Conservation (phyloP, 92 coral and sea anemone species). For the Zoanthus gigantus region DNA sequence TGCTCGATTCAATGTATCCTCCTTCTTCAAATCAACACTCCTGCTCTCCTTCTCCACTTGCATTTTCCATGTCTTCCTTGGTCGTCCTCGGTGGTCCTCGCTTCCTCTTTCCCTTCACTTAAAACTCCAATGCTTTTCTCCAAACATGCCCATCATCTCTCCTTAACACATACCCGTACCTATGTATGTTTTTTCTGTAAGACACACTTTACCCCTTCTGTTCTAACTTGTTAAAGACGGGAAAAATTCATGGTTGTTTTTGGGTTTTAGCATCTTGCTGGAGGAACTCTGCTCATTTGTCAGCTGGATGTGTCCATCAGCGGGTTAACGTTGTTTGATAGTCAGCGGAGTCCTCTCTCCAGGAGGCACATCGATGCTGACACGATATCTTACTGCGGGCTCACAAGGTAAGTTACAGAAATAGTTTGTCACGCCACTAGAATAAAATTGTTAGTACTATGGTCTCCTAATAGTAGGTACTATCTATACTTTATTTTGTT, state of each 20-base stretch:
- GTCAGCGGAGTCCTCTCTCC: conserved; percentile 89
- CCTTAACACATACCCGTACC: too few species aligned
- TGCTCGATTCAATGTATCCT: too few species aligned
- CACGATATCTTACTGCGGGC: conserved; percentile 95
- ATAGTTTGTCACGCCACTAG: background rate
- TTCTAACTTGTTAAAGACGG: background rate
- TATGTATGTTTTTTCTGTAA: too few species aligned
- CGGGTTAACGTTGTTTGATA: conserved; percentile 92
- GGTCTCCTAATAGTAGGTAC: too few species aligned
- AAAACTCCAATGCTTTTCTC: too few species aligned
- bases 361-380: conserved; percentile 87
- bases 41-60: too few species aligned
- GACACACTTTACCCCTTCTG: background rate
- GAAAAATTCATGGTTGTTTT: background rate
- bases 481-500: too few species aligned
- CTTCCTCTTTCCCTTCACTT: too few species aligned
- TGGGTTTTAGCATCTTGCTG: conserved; percentile 84
- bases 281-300: conserved; percentile 90
- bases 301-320: conserved; percentile 89
- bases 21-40: too few species aligned
- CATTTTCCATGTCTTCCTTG: too few species aligned
- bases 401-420: conserved; percentile 78
- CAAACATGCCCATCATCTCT: too few species aligned
- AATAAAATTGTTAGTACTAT: background rate
- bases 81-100: too few species aligned